Evolutionary conservation across 1,140 invertebrate genomes (phyloP), one percentile per base, ranked within the genome.

Genomic region (Homarus americanus): DNA sequence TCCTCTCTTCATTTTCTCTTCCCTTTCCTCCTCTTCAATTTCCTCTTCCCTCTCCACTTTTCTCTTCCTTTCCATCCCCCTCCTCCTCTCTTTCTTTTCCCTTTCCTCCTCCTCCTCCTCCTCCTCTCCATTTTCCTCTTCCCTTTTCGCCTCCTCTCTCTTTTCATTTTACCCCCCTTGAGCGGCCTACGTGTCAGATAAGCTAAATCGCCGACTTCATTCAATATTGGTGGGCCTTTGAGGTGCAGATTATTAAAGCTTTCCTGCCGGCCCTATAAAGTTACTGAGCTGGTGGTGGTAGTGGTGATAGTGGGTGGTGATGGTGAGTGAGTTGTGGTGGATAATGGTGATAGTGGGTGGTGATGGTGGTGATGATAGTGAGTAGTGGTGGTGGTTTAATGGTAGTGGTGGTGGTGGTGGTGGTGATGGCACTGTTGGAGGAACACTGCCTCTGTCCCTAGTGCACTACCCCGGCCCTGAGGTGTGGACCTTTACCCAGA

Each of bases 131-230:
- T 49, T 20, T 36, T 12, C 17, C 28, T 36, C 20, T 24, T 24
- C 0, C 53, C 2, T 17, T 40, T 15, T 28, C 17, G 10, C n/a
- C 34, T 41, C 79, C 32, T 53, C 28, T 58, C 17, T 34, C 41
- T 0, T n/a, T 41, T 53, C 41, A 53, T 32, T 82, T 40, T 66
- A 7, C 34, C 53, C 34, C 58, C 63, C 34, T 20, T 17, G 53
- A 82, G 34, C 40, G 34, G 73, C 73, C 28, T 10, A 76, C 32
- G 32, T 76, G 73, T 76, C 34, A 73, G 34, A 73, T 73, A 73
- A 73, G 69, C 69, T 73, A 73, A 73, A 73, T 73, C 34, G 69
- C 12, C 73, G 9, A 34, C 73, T 76, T 76, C 73, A 76, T 76
- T 76, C 69, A 73, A 73, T 73, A 28, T 73, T 28, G 69, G 28